These are phyloP conservation scores for Athetis lepigone DNA, from an alignment of 2,888 invertebrate species.

Conservation along the genomic window DNA sequence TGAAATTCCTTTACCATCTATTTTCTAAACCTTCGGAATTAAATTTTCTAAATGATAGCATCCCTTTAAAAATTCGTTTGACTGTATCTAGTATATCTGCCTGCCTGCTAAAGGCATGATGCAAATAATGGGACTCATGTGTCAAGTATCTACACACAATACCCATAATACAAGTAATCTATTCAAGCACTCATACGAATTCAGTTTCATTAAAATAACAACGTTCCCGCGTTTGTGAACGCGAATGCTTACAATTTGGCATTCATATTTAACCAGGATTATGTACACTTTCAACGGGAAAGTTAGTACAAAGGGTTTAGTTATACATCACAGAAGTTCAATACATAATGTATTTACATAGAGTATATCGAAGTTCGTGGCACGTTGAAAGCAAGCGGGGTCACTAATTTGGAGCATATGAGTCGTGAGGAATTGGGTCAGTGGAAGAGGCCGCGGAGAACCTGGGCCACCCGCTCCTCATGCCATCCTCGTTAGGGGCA, in stretches of 20 bases:
- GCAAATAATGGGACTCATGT: too few relatives aligned
- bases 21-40: too few relatives aligned
- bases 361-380: slow-evolving; percentile 13
- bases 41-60: too few relatives aligned
- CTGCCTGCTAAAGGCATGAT: too few relatives aligned
- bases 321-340: background rate
- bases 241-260: background rate
- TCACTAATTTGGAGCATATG: slow-evolving; percentile 63
- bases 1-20: too few relatives aligned
- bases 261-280: background rate
- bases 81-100: too few relatives aligned
- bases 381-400: slow-evolving; percentile 40
- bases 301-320: background rate
- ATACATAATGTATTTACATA: slow-evolving; percentile 8
- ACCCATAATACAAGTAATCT: background rate
- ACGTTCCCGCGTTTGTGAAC: background rate
- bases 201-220: background rate
- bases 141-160: too few relatives aligned
- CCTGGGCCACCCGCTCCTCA: slow-evolving; percentile 33
- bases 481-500: slow-evolving; percentile 31
- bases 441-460: slow-evolving; percentile 53
- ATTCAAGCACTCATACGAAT: background rate
- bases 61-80: too few relatives aligned
- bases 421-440: slow-evolving; percentile 67
- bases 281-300: background rate